phyloP scores from a whole-genome alignment of 2,888 invertebrate species.

The Aphidius colemani region DNA sequence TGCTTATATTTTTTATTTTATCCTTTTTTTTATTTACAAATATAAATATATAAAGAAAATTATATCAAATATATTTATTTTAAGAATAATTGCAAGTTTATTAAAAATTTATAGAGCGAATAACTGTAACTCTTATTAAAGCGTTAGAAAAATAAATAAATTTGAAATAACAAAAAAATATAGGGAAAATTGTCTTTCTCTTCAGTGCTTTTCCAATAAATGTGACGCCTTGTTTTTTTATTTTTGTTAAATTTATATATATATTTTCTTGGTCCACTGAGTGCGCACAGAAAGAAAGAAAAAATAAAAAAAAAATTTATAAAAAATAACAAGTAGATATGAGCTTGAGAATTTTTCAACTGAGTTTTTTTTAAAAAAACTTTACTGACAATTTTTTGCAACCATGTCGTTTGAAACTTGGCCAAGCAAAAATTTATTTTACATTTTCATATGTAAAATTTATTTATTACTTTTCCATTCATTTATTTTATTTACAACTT shows the following conservation, averaged over 20 bases:
- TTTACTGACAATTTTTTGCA: slow-evolving; percentile 16
- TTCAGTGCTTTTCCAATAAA: too few relatives aligned
- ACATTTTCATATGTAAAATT: too few relatives aligned
- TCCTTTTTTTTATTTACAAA: neutral
- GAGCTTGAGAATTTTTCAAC: slow-evolving; percentile 7
- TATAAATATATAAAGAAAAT: neutral
- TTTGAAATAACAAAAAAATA: too few relatives aligned
- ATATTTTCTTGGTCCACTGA: too few relatives aligned
- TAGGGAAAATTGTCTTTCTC: too few relatives aligned
- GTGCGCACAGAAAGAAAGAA: slow-evolving; percentile 3
- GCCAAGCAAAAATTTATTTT: slow-evolving; percentile 21
- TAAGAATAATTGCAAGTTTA: too few relatives aligned
- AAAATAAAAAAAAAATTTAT: slow-evolving; percentile 2
- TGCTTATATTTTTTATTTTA: neutral
- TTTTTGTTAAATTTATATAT: too few relatives aligned
- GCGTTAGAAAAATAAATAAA: neutral
- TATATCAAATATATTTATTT: too few relatives aligned
- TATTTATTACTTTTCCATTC: neutral
- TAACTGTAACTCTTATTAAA: neutral
- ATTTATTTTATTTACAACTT: neutral
- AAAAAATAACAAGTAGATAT: slow-evolving; percentile 7
- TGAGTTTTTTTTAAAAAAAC: neutral
- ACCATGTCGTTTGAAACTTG: slow-evolving; percentile 21
- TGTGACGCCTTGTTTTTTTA: too few relatives aligned
- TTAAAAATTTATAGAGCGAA: neutral